These are phyloP conservation scores for Pogona vitticeps DNA, from an alignment of 2,113 vertebrate genomes.

Conservation along the genomic window DNA sequence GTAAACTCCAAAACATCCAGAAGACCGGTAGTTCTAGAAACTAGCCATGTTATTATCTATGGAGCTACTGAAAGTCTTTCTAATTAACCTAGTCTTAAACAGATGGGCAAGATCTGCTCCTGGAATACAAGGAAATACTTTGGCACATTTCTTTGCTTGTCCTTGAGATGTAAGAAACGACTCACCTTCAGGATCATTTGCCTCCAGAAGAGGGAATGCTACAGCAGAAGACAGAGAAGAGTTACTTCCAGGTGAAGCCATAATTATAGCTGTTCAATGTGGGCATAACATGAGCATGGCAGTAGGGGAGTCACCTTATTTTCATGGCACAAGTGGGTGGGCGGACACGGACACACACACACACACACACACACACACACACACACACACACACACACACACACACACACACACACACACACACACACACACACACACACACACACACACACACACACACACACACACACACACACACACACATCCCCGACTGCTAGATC, in stretches of 20 bases:
- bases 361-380: too few species aligned
- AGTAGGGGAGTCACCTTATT: too few species aligned
- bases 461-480: too few species aligned
- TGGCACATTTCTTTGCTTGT: neutral
- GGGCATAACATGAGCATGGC: too few species aligned
- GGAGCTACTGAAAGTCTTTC: neutral
- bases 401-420: too few species aligned
- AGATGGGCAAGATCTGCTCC: neutral
- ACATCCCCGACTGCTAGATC: neutral
- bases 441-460: too few species aligned
- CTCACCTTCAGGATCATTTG: slow-evolving; percentile 60
- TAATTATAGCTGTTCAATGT: neutral
- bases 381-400: too few species aligned
- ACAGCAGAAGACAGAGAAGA: neutral
- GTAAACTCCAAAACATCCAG: neutral
- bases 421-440: too few species aligned
- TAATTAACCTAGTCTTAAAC: neutral
- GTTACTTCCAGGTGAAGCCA: neutral
- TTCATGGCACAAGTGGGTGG: too few species aligned
- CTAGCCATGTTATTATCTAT: too few species aligned
- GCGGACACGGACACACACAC: too few species aligned
- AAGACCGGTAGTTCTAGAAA: neutral
- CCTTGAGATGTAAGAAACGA: neutral
- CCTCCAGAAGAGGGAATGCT: slow-evolving; percentile 51
- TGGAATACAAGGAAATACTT: neutral